Conservation (phyloP, 2,797 vertebrate species). For the Chlorospingus semifuscus region DNA sequence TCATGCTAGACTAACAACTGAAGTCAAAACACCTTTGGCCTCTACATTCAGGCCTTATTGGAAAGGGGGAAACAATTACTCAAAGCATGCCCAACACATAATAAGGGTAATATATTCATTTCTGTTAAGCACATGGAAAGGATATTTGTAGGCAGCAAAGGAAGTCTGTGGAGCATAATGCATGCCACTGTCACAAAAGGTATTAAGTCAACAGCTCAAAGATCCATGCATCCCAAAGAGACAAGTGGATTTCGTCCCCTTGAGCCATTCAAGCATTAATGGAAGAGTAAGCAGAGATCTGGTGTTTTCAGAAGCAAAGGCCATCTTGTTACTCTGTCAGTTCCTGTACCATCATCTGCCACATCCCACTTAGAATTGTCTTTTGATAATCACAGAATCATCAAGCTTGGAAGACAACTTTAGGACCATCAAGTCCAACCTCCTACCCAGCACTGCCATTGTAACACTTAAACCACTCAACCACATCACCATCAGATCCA, state of each 20-base stretch:
- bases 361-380: neutral
- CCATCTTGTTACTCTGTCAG: neutral
- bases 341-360: neutral
- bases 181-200: neutral
- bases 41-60: neutral
- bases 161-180: neutral
- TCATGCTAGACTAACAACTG: accelerated
- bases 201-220: neutral
- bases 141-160: neutral
- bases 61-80: neutral
- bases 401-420: neutral
- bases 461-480: neutral
- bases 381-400: neutral
- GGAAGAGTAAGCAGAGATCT: neutral
- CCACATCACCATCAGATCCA: neutral
- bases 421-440: neutral
- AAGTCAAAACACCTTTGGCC: neutral
- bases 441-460: neutral
- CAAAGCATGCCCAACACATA: neutral
- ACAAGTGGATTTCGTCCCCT: neutral
- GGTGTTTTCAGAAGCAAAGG: neutral
- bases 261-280: neutral
- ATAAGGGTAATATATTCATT: neutral
- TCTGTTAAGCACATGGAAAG: neutral
- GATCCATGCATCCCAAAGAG: neutral